Evolutionary conservation across 2,888 invertebrate genomes (phyloP), one percentile per base, ranked within the genome.

Genomic region (Drosophila colorata): DNA sequence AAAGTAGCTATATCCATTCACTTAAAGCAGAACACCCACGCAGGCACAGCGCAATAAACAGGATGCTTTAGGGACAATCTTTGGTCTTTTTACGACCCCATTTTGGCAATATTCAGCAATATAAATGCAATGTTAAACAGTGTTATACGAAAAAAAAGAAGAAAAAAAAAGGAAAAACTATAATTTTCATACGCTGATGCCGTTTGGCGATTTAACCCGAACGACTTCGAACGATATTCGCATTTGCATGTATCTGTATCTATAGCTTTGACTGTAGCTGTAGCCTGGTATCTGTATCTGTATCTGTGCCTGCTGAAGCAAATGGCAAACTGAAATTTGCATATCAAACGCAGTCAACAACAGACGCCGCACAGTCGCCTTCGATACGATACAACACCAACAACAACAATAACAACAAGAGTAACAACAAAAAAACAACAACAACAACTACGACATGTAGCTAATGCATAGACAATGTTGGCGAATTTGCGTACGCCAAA

Each of bases 291-390:
- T 48, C 31, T 60, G 52, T 67, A 14, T 16, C 35, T 69, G 70
- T 71, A 53, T 60, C 44, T 72, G 55, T 49, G 61, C 58, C 47
- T 56, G 55, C 73, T 73, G 40, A 69, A 57, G 75, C 63, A 67
- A 75, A 74, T 71, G 59, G 74, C 63, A 71, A 69, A 59, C 59
- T 46, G 61, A 80, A 87, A 88, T 84, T 84, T 84, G 88, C 83
- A 84, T 84, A 84, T 84, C 87, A 88, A 84, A 84, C 88, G 83
- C 77, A 75, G 88, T 66, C 68, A 73, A 74, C 83, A 86, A 76
- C 88, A 81, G 79, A 87, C 86, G 86, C 72, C 86, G 82, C 86
- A 82, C 69, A 87, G 82, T 82, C 88, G 82, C 82, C 76, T 79
- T 83, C 75, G 66, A 79, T 75, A 66, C 73, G 61, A 64, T 14